phyloP scores from a whole-genome alignment of 2,113 vertebrate genomes.

The Rhinolophus ferrumequinum region DNA sequence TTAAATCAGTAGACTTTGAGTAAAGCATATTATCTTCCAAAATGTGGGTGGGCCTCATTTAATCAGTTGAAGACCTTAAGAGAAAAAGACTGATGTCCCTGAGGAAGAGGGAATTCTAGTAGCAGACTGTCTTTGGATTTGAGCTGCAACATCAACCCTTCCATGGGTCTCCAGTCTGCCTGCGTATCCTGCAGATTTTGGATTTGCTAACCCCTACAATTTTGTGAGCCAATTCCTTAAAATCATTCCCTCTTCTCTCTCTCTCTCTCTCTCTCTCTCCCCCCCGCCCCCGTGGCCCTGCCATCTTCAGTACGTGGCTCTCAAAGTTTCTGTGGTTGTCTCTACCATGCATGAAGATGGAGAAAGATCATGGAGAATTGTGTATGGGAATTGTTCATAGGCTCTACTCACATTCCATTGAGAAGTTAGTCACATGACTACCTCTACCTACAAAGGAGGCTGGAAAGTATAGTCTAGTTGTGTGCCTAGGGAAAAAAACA shows the following conservation, averaged over 20 bases:
- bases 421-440: neutral
- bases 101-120: neutral
- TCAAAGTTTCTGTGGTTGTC: neutral
- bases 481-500: neutral
- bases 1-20: conserved; percentile 6
- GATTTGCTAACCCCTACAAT: neutral
- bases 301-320: neutral
- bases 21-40: conserved; percentile 25
- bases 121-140: neutral
- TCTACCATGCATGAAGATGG: neutral
- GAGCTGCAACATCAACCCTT: neutral
- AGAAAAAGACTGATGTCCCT: neutral
- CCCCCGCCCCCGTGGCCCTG: neutral
- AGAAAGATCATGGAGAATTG: neutral
- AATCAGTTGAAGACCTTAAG: neutral
- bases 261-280: neutral
- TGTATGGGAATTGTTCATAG: neutral
- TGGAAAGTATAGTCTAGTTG: neutral
- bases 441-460: neutral
- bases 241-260: neutral
- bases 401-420: neutral
- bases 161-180: neutral
- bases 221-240: neutral
- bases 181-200: neutral
- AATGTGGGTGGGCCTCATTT: neutral